These are phyloP conservation scores for Salpingus planirostris DNA, from an alignment of 2,888 invertebrate genomes.

Conservation along the genomic window DNA sequence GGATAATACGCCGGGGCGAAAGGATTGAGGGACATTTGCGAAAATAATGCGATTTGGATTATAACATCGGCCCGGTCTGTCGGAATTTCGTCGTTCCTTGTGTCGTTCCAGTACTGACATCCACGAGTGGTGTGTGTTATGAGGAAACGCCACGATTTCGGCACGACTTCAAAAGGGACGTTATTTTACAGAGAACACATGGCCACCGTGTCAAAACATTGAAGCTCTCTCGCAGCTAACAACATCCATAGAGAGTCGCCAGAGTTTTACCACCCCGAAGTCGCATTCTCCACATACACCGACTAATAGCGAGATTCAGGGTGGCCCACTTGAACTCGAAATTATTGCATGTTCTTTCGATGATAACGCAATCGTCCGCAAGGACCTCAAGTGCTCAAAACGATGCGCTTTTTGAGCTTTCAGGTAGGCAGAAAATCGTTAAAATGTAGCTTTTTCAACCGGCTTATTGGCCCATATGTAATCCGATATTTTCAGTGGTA, in stretches of 20 bases:
- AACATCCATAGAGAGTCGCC: too few species aligned
- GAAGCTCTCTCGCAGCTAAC: too few species aligned
- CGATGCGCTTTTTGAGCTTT: background rate
- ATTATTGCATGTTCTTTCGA: constrained; percentile 1
- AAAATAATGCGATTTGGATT: too few species aligned
- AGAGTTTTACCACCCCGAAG: constrained; percentile 13
- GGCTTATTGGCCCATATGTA: constrained; percentile 1
- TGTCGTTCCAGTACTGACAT: too few species aligned
- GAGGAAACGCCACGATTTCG: constrained; percentile 1
- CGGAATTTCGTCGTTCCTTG: too few species aligned
- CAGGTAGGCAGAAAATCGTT: constrained; percentile 7
- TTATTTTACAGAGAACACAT: constrained; percentile 29
- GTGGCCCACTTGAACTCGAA: constrained; percentile 19
- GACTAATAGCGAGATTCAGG: constrained; percentile 12
- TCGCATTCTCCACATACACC: constrained; percentile 7
- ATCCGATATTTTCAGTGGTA: constrained; percentile 11
- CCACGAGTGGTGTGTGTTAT: too few species aligned
- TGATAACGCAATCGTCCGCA: background rate
- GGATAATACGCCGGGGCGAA: background rate
- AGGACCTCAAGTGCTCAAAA: background rate
- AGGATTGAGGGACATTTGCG: background rate
- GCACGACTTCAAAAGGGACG: constrained; percentile 12
- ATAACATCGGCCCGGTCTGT: too few species aligned
- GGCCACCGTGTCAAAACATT: constrained; percentile 34
- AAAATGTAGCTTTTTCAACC: constrained; percentile 5